Conservation (phyloP, 2,113 vertebrate species). For the Himantopus leucocephalus region DNA sequence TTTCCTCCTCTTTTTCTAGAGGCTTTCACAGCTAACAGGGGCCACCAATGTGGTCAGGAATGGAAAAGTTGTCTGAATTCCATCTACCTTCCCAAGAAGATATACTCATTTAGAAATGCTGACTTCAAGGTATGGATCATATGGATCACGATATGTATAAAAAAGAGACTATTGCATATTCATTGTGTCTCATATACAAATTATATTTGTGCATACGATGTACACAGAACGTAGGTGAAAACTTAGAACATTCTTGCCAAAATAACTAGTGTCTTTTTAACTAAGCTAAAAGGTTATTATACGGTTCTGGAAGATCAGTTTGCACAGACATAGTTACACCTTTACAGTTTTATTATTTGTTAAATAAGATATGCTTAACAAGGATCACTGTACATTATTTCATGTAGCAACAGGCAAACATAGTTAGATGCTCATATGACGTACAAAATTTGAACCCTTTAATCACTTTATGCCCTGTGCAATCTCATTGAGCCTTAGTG, state of each 20-base stretch:
- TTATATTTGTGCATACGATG: neutral
- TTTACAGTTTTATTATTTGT: neutral
- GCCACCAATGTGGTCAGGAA: neutral
- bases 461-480: neutral
- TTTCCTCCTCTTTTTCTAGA: neutral
- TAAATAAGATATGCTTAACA: neutral
- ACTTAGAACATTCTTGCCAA: neutral
- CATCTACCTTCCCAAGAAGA: neutral
- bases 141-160: neutral
- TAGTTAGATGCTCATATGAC: neutral
- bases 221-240: neutral
- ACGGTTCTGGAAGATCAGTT: neutral
- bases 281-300: neutral
- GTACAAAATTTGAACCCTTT: neutral
- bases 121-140: neutral
- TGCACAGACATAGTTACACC: neutral
- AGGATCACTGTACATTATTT: neutral
- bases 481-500: neutral
- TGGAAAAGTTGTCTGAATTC: neutral
- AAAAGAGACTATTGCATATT: neutral
- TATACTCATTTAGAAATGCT: neutral
- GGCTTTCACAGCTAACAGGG: neutral
- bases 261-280: neutral
- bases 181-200: neutral
- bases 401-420: neutral